Percentiles rank a stretch among this genome's conserved stretches.
These are phyloP conservation scores for Augochlorella aurata DNA, from an alignment of 2,888 invertebrate genomes.

Conservation along the genomic window DNA sequence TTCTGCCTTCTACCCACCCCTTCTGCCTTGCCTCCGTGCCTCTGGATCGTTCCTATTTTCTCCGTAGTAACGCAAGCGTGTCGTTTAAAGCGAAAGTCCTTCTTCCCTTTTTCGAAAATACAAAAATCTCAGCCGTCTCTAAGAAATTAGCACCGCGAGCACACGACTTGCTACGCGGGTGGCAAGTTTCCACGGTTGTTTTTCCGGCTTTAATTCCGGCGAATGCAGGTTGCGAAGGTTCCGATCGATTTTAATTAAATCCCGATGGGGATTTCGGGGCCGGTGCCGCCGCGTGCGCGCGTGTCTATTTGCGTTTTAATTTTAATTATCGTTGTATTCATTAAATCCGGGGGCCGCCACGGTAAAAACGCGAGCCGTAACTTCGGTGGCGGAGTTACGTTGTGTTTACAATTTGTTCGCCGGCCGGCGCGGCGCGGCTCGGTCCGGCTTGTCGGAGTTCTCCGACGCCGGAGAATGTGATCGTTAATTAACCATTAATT, in stretches of 20 bases:
- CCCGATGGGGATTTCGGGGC: neutral
- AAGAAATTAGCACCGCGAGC: too few relatives aligned
- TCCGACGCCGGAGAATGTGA: slow-evolving; percentile 12
- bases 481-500: slow-evolving; percentile 48
- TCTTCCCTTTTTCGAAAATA: too few relatives aligned
- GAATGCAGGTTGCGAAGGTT: neutral
- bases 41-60: neutral
- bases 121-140: too few relatives aligned
- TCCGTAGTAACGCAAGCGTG: too few relatives aligned
- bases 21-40: neutral
- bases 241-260: slow-evolving; percentile 8
- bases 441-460: neutral
- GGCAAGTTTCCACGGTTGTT: neutral
- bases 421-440: too few relatives aligned
- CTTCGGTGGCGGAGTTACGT: neutral
- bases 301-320: neutral
- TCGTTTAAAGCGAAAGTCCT: too few relatives aligned
- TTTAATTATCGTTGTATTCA: slow-evolving; percentile 14
- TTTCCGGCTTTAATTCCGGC: neutral
- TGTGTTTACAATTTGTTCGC: slow-evolving; percentile 1
- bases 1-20: too few relatives aligned
- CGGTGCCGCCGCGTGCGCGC: neutral
- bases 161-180: neutral
- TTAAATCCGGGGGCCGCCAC: neutral
- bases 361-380: slow-evolving; percentile 18